These are phyloP conservation scores for Prionace glauca DNA, from an alignment of 2,797 vertebrate species.

Conservation along the genomic window DNA sequence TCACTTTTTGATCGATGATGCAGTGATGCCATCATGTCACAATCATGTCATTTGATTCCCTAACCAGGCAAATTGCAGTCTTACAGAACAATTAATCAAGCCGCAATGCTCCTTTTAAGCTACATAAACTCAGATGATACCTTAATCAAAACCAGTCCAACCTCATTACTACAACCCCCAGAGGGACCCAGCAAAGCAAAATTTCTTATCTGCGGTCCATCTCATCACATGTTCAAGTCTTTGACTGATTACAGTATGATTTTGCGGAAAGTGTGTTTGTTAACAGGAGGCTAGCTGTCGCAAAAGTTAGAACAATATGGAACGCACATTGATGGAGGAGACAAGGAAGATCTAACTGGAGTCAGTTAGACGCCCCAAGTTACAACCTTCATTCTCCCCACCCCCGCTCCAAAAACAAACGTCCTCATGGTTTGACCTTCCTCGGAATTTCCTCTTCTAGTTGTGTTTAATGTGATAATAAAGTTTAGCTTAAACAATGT, in stretches of 20 bases:
- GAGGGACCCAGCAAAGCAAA: not conserved
- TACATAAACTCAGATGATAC: slow-evolving; percentile 9
- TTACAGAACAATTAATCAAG: not conserved
- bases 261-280: not conserved
- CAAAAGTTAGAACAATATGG: not conserved
- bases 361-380: not conserved
- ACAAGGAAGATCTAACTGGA: not conserved
- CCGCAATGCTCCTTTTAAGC: not conserved
- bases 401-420: slow-evolving; percentile 42
- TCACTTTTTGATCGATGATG: not conserved
- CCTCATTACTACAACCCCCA: not conserved
- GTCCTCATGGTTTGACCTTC: slow-evolving; percentile 50
- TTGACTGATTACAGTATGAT: not conserved
- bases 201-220: slow-evolving; percentile 4
- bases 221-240: not conserved
- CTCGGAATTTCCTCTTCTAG: slow-evolving; percentile 59
- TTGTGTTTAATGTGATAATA: slow-evolving; percentile 61
- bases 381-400: not conserved
- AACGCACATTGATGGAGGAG: not conserved
- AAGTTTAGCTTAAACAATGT: slow-evolving; percentile 58
- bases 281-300: not conserved
- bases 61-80: not conserved
- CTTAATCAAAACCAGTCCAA: not conserved
- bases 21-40: not conserved
- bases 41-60: not conserved